phyloP scores from a whole-genome alignment of 2,888 invertebrate genomes.

The Ophion slaviceki region DNA sequence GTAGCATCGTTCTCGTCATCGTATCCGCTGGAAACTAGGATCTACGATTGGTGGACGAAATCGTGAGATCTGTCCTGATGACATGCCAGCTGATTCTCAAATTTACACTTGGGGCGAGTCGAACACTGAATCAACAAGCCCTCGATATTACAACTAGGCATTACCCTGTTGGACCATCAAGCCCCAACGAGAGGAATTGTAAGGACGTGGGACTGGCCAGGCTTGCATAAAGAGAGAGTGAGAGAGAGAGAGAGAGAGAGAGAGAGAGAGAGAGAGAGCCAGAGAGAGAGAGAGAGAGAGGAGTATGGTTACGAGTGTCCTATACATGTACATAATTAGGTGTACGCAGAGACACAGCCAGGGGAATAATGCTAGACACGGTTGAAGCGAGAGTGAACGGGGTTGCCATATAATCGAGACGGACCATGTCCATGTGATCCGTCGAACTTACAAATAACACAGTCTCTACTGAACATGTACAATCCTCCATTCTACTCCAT shows the following conservation, averaged over 20 bases:
- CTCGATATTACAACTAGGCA: conserved; percentile 38
- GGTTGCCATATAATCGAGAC: conserved; percentile 27
- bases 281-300: not conserved
- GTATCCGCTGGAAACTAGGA: not conserved
- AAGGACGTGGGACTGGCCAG: conserved; percentile 36
- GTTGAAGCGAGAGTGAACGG: conserved; percentile 21
- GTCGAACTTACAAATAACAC: conserved; percentile 58
- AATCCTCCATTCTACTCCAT: conserved; percentile 7
- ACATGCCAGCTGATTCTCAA: conserved; percentile 32
- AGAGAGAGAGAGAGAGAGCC: not conserved
- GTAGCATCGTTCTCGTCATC: not conserved
- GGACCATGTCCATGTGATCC: conserved; percentile 20
- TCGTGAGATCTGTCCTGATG: conserved; percentile 22
- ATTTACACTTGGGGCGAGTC: conserved; percentile 29
- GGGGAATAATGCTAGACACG: conserved; percentile 56
- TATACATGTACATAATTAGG: conserved; percentile 42
- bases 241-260: not conserved
- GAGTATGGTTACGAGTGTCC: not conserved
- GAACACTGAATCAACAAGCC: conserved; percentile 61
- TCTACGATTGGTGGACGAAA: not conserved
- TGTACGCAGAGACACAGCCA: conserved; percentile 44
- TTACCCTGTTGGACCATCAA: conserved; percentile 34
- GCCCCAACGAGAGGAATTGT: conserved; percentile 45
- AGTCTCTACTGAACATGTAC: conserved; percentile 13
- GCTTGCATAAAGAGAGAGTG: not conserved